Evolutionary conservation across 2,797 vertebrate species (phyloP).

Genomic region (Catostomus latipinnis): DNA sequence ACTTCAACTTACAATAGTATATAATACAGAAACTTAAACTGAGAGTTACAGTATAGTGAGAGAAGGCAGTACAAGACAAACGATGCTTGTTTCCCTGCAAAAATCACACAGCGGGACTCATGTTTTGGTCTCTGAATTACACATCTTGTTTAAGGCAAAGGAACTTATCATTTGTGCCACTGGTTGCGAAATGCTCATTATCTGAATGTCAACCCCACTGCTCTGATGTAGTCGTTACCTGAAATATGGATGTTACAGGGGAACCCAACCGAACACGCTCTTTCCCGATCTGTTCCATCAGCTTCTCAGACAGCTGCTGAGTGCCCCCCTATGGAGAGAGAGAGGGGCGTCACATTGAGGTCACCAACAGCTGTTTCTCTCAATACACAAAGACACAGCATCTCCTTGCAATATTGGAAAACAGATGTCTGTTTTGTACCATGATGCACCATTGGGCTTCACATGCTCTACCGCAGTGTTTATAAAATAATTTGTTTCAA

Average conservation of each 20-base stretch:
- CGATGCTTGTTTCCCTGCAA: not conserved
- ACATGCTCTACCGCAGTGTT: not conserved
- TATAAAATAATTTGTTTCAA: not conserved
- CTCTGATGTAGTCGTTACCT: constrained; percentile 78
- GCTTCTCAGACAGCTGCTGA: constrained; percentile 78
- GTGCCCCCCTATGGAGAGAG: constrained; percentile 80
- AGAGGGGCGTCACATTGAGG: constrained; percentile 49
- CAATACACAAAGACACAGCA: not conserved
- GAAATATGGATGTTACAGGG: constrained; percentile 79
- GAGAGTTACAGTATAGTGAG: not conserved
- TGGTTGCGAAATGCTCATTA: constrained; percentile 26
- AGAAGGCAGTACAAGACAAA: constrained; percentile 8
- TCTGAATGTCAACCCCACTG: constrained; percentile 70
- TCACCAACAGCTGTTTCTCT: constrained; percentile 13
- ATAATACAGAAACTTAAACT: constrained; percentile 1
- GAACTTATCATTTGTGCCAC: constrained; percentile 10
- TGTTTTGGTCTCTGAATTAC: not conserved
- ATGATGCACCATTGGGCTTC: not conserved
- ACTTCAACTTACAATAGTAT: not conserved
- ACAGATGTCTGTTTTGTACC: constrained; percentile 1
- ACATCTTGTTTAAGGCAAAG: constrained; percentile 9
- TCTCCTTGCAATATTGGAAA: not conserved
- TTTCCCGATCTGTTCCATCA: constrained; percentile 72
- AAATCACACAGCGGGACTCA: constrained; percentile 31
- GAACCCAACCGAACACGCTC: constrained; percentile 73